phyloP scores from a whole-genome alignment of 2,113 vertebrate genomes.

The Todiramphus saurophagus region DNA sequence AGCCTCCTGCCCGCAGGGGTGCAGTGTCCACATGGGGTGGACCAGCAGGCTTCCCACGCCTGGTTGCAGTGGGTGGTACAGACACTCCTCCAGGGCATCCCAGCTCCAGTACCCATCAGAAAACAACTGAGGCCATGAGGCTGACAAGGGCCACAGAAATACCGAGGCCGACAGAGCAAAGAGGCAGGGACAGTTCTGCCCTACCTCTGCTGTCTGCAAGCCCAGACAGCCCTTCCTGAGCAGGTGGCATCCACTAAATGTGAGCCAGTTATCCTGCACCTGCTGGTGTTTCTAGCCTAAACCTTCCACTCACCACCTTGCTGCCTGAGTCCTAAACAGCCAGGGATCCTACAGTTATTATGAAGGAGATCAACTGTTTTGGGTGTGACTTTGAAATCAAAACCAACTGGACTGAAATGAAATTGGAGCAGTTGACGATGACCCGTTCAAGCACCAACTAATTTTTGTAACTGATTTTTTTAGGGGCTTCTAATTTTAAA shows the following conservation, averaged over 20 bases:
- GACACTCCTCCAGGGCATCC: background rate
- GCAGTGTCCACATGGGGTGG: background rate
- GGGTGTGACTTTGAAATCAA: background rate
- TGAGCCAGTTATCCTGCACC: background rate
- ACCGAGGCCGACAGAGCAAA: background rate
- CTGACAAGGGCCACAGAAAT: background rate
- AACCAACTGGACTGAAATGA: background rate
- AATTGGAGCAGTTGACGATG: background rate
- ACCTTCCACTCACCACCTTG: background rate
- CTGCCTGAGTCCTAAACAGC: background rate
- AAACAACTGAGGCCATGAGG: background rate
- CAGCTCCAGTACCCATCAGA: background rate
- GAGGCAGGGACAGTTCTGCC: background rate
- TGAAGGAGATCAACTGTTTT: background rate
- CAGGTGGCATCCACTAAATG: background rate
- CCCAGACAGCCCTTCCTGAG: background rate
- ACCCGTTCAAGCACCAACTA: background rate
- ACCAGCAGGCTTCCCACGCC: background rate
- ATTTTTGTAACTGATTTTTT: background rate
- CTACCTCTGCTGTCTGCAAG: background rate
- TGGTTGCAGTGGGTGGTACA: background rate
- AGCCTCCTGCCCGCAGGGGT: background rate
- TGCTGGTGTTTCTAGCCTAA: background rate
- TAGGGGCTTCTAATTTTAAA: background rate
- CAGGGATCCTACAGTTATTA: background rate